phyloP scores from a whole-genome alignment of 1,140 invertebrate species.

The Musca vetustissima region DNA sequence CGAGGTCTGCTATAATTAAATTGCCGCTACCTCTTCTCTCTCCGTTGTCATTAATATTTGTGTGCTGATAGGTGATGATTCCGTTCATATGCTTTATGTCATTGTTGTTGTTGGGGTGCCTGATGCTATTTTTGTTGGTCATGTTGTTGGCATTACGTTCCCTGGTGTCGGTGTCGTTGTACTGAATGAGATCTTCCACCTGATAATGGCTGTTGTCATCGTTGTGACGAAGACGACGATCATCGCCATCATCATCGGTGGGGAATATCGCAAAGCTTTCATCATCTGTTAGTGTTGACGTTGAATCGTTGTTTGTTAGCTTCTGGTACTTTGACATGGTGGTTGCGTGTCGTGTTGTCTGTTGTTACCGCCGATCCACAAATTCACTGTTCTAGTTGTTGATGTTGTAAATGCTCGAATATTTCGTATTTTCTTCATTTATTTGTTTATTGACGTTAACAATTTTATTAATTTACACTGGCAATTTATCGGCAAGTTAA shows the following conservation, averaged over 20 bases:
- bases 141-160: conserved; percentile 3
- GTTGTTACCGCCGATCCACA: not conserved
- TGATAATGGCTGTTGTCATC: not conserved
- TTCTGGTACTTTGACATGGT: conserved; percentile 14
- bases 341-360: conserved; percentile 2
- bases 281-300: conserved; percentile 1
- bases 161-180: conserved; percentile 1
- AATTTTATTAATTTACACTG: too few relatives aligned
- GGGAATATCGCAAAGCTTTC: not conserved
- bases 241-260: not conserved
- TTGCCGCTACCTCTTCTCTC: not conserved
- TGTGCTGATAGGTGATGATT: not conserved
- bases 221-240: not conserved
- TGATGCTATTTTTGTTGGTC: conserved; percentile 8
- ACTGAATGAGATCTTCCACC: conserved; percentile 10
- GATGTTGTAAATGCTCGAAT: not conserved
- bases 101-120: conserved; percentile 2
- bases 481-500: too few relatives aligned
- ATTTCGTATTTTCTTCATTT: not conserved
- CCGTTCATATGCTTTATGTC: not conserved
- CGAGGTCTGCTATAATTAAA: not conserved
- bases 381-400: not conserved
- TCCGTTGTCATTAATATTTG: conserved; percentile 18
- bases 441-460: too few relatives aligned
- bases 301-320: conserved; percentile 1